phyloP scores from a whole-genome alignment of 2,113 vertebrate species.

The Etia nguti region DNA sequence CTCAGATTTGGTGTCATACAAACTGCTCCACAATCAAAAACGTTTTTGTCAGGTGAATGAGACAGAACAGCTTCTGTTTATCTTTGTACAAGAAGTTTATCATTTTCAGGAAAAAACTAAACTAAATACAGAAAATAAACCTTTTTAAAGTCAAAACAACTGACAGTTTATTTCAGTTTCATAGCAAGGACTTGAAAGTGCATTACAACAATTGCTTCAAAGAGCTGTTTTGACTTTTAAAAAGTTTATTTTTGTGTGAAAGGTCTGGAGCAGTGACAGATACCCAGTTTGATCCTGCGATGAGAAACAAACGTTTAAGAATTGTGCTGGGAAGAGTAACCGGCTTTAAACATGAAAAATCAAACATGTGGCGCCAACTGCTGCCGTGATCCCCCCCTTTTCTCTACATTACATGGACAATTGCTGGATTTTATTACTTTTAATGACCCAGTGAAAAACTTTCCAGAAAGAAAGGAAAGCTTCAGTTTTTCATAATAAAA shows the following conservation, averaged over 20 bases:
- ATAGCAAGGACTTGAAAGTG: background rate
- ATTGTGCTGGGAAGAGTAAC: background rate
- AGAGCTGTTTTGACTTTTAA: background rate
- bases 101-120: background rate
- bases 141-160: background rate
- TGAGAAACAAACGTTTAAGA: background rate
- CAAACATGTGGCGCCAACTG: background rate
- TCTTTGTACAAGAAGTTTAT: background rate
- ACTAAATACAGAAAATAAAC: background rate
- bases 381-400: background rate
- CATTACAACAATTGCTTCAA: background rate
- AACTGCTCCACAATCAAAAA: background rate
- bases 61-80: background rate
- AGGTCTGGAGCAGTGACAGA: background rate
- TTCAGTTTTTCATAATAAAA: background rate
- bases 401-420: no score
- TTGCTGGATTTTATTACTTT: background rate
- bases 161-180: background rate
- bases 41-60: background rate
- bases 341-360: background rate
- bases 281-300: background rate
- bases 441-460: background rate
- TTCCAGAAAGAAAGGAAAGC: background rate
- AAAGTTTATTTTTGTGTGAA: background rate
- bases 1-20: background rate